Evolutionary conservation across 2,888 invertebrate genomes (phyloP), one percentile per base, ranked within the genome.

Genomic region (Criorhina ranunculi): DNA sequence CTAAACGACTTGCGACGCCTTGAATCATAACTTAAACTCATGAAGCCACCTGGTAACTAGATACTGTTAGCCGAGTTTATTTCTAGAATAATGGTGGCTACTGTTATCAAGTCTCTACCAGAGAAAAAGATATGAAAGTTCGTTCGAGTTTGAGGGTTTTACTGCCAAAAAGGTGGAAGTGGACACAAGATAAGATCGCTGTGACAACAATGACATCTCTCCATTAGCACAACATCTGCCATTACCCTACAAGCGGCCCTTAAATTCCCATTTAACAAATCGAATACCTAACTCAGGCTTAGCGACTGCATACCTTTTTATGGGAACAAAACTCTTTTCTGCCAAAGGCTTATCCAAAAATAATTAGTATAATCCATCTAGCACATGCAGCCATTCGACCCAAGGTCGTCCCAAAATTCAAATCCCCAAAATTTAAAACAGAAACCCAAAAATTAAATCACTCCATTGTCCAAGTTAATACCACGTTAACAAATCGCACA

Each of bases 401-500:
- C 24, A 24, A 24, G 24, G 24, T 24, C 42, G 24, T 9, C n/a
- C 24, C 35, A 19, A 5, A 46, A 73, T 66, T 42, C 66, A 59
- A 73, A 79, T 72, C 66, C 62, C 29, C 12, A 62, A 70, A n/a
- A 70, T 70, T 62, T 59, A 59, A 46, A 72, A 64, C 59, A 64
- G 53, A 59, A 49, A 40, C 12, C 7, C 31, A 46, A 59, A 67
- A 69, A 51, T 81, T 76, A 69, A 77, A 59, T 77, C 66, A 31
- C 46, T 51, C 75, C 64, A 66, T 72, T 70, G 69, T 76, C 81
- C 35, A n/a, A 76, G 76, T 64, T 57, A 76, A 76, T 75, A 59
- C 79, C 42, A 62, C 44, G 59, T 62, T 70, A 70, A 82, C 81
- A 82, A 82, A 72, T 82, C 70, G 70, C 66, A 29, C 42, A 57